These are phyloP conservation scores for Chlamydotis undulata DNA, from an alignment of 2,113 vertebrate genomes.

Conservation along the genomic window DNA sequence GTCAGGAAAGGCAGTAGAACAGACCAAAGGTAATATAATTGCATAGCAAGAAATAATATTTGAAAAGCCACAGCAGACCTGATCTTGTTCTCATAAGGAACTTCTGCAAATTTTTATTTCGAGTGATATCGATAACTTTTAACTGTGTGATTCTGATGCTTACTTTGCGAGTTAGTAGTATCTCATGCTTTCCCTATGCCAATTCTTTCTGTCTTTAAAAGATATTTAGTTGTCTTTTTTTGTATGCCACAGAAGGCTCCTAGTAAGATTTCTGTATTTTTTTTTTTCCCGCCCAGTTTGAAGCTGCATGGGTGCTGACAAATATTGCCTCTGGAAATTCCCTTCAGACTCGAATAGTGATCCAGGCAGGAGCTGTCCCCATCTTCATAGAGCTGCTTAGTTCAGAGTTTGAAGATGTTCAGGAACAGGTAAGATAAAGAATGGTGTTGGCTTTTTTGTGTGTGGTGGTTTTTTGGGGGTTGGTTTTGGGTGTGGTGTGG, in stretches of 20 bases:
- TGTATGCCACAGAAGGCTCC: neutral
- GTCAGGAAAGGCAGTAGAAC: neutral
- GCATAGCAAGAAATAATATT: neutral
- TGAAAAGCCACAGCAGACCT: neutral
- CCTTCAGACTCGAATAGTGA: slow-evolving; percentile 95
- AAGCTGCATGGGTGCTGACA: slow-evolving; percentile 97
- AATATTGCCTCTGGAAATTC: slow-evolving; percentile 98
- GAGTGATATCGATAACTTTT: neutral
- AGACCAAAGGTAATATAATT: neutral
- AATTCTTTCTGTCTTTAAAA: neutral
- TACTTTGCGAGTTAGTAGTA: neutral
- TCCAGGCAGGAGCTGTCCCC: slow-evolving; percentile 96
- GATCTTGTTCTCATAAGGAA: neutral
- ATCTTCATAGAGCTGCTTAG: slow-evolving; percentile 96
- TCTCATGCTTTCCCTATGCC: neutral
- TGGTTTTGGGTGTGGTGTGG: neutral
- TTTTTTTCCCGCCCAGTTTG: slow-evolving; percentile 81
- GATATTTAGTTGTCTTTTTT: neutral
- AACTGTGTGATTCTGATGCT: neutral
- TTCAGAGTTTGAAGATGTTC: slow-evolving; percentile 98
- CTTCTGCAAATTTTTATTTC: neutral
- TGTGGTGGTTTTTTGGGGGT: neutral
- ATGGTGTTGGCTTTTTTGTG: neutral
- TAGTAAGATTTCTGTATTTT: neutral
- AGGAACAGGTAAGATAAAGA: slow-evolving; percentile 87